Evolutionary conservation across 2,113 vertebrate genomes (phyloP).

Genomic region (Notothenia coriiceps): DNA sequence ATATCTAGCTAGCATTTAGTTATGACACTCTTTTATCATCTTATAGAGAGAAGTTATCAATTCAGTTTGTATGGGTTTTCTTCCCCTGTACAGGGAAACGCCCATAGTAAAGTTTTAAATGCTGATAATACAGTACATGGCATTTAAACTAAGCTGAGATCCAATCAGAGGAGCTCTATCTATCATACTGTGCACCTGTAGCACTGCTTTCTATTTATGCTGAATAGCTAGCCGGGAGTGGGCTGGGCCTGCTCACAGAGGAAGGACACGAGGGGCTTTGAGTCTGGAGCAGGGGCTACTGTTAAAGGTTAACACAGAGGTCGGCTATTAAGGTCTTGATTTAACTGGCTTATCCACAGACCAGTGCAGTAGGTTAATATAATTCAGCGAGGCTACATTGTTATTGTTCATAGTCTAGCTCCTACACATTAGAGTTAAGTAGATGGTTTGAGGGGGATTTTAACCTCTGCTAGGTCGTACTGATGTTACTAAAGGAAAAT

Average conservation of each 20-base stretch:
- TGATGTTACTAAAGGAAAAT: constrained; percentile 25
- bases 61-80: constrained; percentile 56
- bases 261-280: constrained; percentile 39
- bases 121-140: constrained; percentile 45
- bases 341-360: constrained; percentile 42
- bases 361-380: constrained; percentile 14
- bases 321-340: constrained; percentile 33
- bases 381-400: constrained; percentile 32
- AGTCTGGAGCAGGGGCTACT: constrained; percentile 26
- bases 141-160: constrained; percentile 60
- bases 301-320: constrained; percentile 13
- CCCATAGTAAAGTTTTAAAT: constrained; percentile 39
- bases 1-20: constrained; percentile 75
- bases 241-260: constrained; percentile 80
- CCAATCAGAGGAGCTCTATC: constrained; percentile 46
- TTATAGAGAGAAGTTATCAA: constrained; percentile 62
- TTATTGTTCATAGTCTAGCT: constrained; percentile 36
- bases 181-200: constrained; percentile 62
- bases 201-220: constrained; percentile 80
- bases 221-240: constrained; percentile 73
- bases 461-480: constrained; percentile 10
- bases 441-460: constrained; percentile 12
- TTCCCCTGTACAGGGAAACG: constrained; percentile 41
- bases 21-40: constrained; percentile 72
- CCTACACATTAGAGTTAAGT: constrained; percentile 22